These are phyloP conservation scores for Poeciliopsis turrubarensis DNA, from an alignment of 2,113 vertebrate species.

Conservation along the genomic window DNA sequence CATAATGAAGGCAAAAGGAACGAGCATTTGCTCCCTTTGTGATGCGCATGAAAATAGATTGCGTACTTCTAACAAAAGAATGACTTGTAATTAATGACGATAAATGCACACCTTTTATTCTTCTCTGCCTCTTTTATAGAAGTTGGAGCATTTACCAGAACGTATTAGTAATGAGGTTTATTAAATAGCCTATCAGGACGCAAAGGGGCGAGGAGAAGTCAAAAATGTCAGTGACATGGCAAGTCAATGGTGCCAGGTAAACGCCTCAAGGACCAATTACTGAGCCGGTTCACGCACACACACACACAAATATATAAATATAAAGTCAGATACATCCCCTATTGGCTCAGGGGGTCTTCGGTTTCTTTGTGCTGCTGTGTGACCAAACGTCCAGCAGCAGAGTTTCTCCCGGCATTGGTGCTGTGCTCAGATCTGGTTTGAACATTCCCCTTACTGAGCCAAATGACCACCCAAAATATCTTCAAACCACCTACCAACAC, in stretches of 20 bases:
- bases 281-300: slow-evolving; percentile 35
- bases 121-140: slow-evolving; percentile 11
- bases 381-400: slow-evolving; percentile 37
- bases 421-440: slow-evolving; percentile 49
- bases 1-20: slow-evolving; percentile 53
- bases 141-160: slow-evolving; percentile 39
- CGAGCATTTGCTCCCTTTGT: slow-evolving; percentile 63
- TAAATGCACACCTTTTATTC: slow-evolving; percentile 9
- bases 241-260: slow-evolving; percentile 53
- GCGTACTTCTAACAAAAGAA: slow-evolving; percentile 51
- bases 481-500: slow-evolving; percentile 37
- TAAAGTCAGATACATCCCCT: slow-evolving; percentile 30
- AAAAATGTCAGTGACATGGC: slow-evolving; percentile 21
- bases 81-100: slow-evolving; percentile 52
- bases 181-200: slow-evolving; percentile 37
- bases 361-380: slow-evolving; percentile 41
- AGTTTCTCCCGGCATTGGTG: slow-evolving; percentile 39
- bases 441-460: slow-evolving; percentile 45
- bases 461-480: slow-evolving; percentile 63
- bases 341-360: slow-evolving; percentile 19
- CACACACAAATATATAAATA: slow-evolving; percentile 14
- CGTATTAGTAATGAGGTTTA: slow-evolving; percentile 60
- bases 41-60: slow-evolving; percentile 59
- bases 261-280: slow-evolving; percentile 71
- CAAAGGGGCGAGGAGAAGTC: slow-evolving; percentile 1